These are phyloP conservation scores for Habroteleia sp. DNA, from an alignment of 2,888 invertebrate species.

Conservation along the genomic window DNA sequence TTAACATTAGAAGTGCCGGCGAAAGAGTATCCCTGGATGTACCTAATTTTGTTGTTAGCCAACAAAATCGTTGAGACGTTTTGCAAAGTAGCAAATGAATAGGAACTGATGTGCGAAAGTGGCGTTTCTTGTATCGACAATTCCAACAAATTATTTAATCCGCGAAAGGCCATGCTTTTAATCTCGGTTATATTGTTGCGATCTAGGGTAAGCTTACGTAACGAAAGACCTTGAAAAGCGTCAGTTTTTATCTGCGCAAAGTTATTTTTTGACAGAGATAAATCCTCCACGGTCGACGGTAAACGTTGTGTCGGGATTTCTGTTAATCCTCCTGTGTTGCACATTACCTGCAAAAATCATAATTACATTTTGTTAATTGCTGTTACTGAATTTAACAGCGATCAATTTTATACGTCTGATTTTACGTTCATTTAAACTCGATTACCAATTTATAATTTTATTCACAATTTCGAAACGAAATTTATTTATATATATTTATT, in stretches of 20 bases:
- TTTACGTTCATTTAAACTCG: too few species aligned
- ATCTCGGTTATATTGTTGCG: constrained; percentile 93
- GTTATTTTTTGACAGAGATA: constrained; percentile 92
- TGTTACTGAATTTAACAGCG: constrained; percentile 7
- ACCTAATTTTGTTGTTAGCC: constrained; percentile 87
- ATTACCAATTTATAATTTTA: too few species aligned
- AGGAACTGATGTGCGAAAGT: constrained; percentile 89
- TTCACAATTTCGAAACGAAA: too few species aligned
- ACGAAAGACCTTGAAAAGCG: constrained; percentile 89
- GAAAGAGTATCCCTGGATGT: constrained; percentile 85
- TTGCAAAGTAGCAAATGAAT: constrained; percentile 91
- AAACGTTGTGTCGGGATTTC: constrained; percentile 90
- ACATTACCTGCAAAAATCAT: constrained; percentile 87
- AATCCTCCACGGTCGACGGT: constrained; percentile 90
- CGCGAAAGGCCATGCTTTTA: constrained; percentile 92
- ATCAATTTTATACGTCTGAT: too few species aligned
- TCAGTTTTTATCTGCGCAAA: constrained; percentile 91
- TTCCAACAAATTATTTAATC: constrained; percentile 88
- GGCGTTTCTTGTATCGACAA: constrained; percentile 94
- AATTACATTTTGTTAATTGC: constrained; percentile 11
- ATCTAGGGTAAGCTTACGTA: constrained; percentile 91
- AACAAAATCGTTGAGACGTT: constrained; percentile 89
- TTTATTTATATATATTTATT: too few species aligned
- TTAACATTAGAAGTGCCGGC: constrained; percentile 93
- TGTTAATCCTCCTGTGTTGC: constrained; percentile 91